phyloP scores from a whole-genome alignment of 1,140 invertebrate genomes.

The Micrasema minimum region DNA sequence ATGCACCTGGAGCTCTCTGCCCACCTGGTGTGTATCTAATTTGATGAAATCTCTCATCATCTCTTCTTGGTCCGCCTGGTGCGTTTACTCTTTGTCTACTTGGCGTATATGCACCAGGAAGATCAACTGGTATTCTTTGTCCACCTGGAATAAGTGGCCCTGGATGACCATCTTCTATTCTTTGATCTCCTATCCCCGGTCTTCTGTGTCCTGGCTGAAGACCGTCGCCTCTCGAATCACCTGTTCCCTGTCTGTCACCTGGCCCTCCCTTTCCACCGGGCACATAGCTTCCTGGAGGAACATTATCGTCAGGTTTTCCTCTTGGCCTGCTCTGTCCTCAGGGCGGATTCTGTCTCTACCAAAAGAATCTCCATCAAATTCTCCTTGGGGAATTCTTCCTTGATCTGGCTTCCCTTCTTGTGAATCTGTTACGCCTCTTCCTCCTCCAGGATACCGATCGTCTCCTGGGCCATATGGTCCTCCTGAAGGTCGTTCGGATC shows the following conservation, averaged over 20 bases:
- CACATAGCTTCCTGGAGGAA: not conserved
- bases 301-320: not conserved
- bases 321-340: no score
- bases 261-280: not conserved
- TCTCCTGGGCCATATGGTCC: no score
- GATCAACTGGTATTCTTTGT: not conserved
- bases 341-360: no score
- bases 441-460: no score
- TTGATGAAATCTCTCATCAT: not conserved
- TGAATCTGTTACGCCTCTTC: no score
- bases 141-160: not conserved
- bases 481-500: no score
- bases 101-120: not conserved
- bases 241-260: constrained; percentile 9
- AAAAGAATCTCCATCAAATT: no score
- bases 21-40: not conserved
- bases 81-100: constrained; percentile 25
- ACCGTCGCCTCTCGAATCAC: not conserved
- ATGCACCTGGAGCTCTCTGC: not conserved
- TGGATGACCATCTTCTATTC: constrained; percentile 9
- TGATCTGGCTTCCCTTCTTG: no score
- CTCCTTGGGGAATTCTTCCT: no score
- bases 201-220: not conserved
- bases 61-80: constrained; percentile 4
- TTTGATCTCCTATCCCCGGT: not conserved